Evolutionary conservation across 2,797 vertebrate genomes (phyloP).

Genomic region (Leucoraja ocellata): DNA sequence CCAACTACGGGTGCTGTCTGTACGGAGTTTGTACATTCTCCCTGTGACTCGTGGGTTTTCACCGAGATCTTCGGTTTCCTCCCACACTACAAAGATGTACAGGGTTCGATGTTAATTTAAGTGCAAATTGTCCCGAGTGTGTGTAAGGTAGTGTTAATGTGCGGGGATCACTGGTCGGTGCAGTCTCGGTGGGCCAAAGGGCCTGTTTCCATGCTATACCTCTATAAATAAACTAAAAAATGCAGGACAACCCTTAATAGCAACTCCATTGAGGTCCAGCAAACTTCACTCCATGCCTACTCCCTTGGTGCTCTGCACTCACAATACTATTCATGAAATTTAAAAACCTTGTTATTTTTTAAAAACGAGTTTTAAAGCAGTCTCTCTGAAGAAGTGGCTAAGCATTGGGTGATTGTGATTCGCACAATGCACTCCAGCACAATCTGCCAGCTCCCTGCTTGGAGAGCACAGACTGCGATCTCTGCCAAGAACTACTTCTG

Average conservation of each 20-base stretch:
- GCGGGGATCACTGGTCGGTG: too few species aligned
- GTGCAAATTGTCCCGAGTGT: too few species aligned
- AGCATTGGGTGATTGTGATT: rapidly evolving
- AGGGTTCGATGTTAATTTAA: too few species aligned
- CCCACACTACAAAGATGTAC: too few species aligned
- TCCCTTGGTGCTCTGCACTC: not conserved
- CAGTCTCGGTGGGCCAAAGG: too few species aligned
- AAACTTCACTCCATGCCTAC: not conserved
- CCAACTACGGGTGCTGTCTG: too few species aligned
- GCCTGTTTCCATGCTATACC: too few species aligned
- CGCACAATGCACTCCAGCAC: not conserved
- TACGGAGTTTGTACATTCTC: too few species aligned
- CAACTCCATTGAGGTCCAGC: not conserved
- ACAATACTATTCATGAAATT: not conserved
- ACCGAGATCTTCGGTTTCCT: too few species aligned
- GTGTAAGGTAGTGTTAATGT: too few species aligned
- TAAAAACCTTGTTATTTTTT: not conserved
- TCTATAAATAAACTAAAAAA: too few species aligned
- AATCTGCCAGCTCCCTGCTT: slow-evolving; percentile 20
- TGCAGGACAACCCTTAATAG: not conserved
- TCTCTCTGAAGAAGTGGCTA: rapidly evolving
- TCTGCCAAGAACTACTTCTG: slow-evolving; percentile 37
- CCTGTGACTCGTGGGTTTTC: too few species aligned
- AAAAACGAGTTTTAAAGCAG: not conserved
- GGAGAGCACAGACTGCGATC: slow-evolving; percentile 33